Percentiles rank a stretch among this genome's conserved stretches.
Conservation (phyloP, 2,113 vertebrate genomes). For the Stigmatopora nigra region DNA sequence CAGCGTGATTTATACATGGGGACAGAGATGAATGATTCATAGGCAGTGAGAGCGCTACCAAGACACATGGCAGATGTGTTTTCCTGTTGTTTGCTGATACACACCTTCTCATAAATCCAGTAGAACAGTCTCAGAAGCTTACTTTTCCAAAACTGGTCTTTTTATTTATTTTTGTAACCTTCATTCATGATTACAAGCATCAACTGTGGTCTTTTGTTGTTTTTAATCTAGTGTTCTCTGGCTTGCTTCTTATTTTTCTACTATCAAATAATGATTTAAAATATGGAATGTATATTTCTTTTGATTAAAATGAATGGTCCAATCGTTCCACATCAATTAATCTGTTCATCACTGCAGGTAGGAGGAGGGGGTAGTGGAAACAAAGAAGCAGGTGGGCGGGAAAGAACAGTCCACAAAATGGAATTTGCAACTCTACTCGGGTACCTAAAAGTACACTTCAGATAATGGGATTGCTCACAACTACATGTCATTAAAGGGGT, state of each 20-base stretch:
- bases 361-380: slow-evolving; percentile 26
- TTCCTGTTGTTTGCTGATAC: slow-evolving; percentile 18
- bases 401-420: slow-evolving; percentile 15
- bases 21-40: slow-evolving; percentile 72
- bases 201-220: not conserved
- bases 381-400: slow-evolving; percentile 20
- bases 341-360: slow-evolving; percentile 68
- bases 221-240: slow-evolving; percentile 21
- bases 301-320: slow-evolving; percentile 63
- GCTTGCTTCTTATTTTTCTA: slow-evolving; percentile 31
- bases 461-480: slow-evolving; percentile 38
- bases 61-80: slow-evolving; percentile 27
- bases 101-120: slow-evolving; percentile 38
- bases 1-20: slow-evolving; percentile 67
- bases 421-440: slow-evolving; percentile 34
- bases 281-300: slow-evolving; percentile 58
- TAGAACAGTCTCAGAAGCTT: slow-evolving; percentile 27
- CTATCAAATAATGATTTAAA: slow-evolving; percentile 47
- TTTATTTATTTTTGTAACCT: slow-evolving; percentile 2
- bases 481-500: slow-evolving; percentile 22
- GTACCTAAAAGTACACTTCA: slow-evolving; percentile 8
- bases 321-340: slow-evolving; percentile 70
- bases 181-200: slow-evolving; percentile 6
- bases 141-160: slow-evolving; percentile 30
- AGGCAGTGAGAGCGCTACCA: slow-evolving; percentile 33